Evolutionary conservation across 2,888 invertebrate species (phyloP).

Genomic region (Trissolcus brochymenae): DNA sequence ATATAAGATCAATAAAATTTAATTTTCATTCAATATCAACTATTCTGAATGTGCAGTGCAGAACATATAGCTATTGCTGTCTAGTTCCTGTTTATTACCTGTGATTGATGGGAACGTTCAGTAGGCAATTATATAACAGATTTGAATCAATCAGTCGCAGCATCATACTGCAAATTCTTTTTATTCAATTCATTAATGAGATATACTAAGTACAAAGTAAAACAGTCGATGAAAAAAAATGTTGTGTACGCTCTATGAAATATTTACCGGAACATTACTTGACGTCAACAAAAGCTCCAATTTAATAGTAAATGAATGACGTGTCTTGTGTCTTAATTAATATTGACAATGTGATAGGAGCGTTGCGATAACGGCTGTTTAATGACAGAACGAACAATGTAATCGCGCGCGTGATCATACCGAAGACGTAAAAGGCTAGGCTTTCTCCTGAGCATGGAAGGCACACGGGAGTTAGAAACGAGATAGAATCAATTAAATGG

Average conservation of each 20-base stretch:
- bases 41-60: no score
- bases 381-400: conserved; percentile 41
- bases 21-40: no score
- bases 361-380: conserved; percentile 3
- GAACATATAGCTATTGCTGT: conserved; percentile 37
- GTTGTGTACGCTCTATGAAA: no score
- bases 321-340: conserved; percentile 15
- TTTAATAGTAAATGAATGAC: no score
- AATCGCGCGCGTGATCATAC: conserved; percentile 43
- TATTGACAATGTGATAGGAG: conserved; percentile 19
- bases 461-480: conserved; percentile 30
- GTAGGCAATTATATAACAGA: conserved; percentile 39
- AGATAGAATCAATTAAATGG: conserved; percentile 62
- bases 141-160: conserved; percentile 39
- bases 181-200: no score
- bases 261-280: no score
- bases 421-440: conserved; percentile 13
- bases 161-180: no score
- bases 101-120: conserved; percentile 57
- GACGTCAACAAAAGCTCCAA: no score
- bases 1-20: no score
- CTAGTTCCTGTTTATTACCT: conserved; percentile 45
- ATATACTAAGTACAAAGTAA: no score
- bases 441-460: background rate
- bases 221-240: no score